Conservation (phyloP, 2,888 invertebrate genomes). For the Andrena dorsata region DNA sequence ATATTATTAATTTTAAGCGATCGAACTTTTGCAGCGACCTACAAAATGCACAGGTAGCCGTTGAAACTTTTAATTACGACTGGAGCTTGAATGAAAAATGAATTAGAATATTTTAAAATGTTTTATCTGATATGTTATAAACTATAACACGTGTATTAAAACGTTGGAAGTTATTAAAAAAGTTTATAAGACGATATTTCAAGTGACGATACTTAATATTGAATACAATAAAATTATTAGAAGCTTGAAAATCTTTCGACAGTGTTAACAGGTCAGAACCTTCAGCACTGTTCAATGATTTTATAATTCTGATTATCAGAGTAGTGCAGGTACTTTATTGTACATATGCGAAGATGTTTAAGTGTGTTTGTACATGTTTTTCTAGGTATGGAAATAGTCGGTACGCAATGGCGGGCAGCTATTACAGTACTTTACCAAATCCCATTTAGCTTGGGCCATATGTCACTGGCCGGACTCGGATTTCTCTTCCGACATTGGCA, state of each 20-base stretch:
- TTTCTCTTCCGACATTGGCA: constrained; percentile 90
- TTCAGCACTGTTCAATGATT: not conserved
- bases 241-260: not conserved
- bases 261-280: not conserved
- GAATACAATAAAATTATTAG: not conserved
- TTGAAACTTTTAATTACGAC: too few relatives aligned
- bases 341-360: not conserved
- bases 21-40: too few relatives aligned
- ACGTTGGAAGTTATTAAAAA: too few relatives aligned
- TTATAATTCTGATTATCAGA: not conserved
- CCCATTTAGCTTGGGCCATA: constrained; percentile 90
- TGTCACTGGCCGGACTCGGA: constrained; percentile 88
- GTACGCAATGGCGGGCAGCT: constrained; percentile 86
- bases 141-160: too few relatives aligned
- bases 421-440: constrained; percentile 89
- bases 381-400: constrained; percentile 85
- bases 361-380: constrained; percentile 4
- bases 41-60: too few relatives aligned
- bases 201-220: too few relatives aligned
- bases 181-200: too few relatives aligned
- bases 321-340: not conserved
- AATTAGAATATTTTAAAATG: too few relatives aligned
- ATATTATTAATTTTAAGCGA: too few relatives aligned
- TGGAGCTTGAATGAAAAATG: too few relatives aligned
- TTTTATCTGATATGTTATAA: too few relatives aligned